A percentile compares a stretch with the other conserved stretches of the same genome.
These are phyloP conservation scores for Sialia sialis DNA, from an alignment of 2,113 vertebrate genomes.

Conservation along the genomic window DNA sequence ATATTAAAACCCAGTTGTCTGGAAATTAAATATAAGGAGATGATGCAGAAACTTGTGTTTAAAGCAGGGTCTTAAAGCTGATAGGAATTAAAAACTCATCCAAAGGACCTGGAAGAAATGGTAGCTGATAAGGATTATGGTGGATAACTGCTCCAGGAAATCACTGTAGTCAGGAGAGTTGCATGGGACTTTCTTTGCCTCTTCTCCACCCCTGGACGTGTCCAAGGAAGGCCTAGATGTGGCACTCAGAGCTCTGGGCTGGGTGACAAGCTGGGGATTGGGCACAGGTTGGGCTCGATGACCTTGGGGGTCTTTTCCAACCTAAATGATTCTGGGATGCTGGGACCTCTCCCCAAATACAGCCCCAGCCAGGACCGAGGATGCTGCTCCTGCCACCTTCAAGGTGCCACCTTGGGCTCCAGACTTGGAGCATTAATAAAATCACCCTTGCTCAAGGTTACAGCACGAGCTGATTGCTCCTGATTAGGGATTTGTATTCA, in stretches of 20 bases:
- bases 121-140: neutral
- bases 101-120: neutral
- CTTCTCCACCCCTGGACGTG: neutral
- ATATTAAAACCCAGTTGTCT: neutral
- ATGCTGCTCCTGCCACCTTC: neutral
- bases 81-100: neutral
- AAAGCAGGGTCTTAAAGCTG: neutral
- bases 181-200: neutral
- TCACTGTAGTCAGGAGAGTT: neutral
- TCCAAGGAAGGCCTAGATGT: neutral
- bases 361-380: neutral
- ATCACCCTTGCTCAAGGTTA: conserved; percentile 61
- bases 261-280: accelerated
- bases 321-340: neutral
- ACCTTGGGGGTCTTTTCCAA: neutral
- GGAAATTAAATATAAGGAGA: neutral
- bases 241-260: neutral
- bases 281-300: accelerated
- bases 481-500: conserved; percentile 64
- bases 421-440: neutral
- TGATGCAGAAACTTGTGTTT: neutral
- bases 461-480: neutral
- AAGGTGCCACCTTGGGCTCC: neutral
- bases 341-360: neutral
- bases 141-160: neutral